Conservation (phyloP, 1,140 invertebrate species). For the Agraylea sexmaculata region DNA sequence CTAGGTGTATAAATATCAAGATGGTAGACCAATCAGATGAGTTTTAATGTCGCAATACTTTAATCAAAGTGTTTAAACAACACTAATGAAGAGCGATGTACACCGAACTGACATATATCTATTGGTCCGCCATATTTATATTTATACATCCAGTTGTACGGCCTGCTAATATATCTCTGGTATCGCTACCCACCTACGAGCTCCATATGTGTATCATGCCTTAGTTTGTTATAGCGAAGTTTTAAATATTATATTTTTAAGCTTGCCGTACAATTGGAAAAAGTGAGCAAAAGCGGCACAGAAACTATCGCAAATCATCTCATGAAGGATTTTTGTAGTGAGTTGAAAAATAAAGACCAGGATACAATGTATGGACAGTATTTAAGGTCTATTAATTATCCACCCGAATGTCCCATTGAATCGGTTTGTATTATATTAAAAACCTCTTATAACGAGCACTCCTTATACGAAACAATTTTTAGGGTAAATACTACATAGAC, state of each 20-base stretch:
- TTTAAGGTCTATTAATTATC: constrained; percentile 5
- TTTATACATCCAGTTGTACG: too few species aligned
- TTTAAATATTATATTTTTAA: constrained; percentile 5
- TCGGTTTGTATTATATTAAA: constrained; percentile 3
- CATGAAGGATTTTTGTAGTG: constrained; percentile 1
- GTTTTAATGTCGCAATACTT: too few species aligned
- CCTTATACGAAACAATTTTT: constrained; percentile 3
- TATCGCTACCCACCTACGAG: neutral
- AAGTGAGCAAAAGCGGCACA: neutral
- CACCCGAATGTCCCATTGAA: constrained; percentile 2
- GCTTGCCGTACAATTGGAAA: constrained; percentile 3
- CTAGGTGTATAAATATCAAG: too few species aligned
- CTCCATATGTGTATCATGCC: neutral
- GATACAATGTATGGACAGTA: neutral
- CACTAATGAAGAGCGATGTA: too few species aligned
- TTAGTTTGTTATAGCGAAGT: neutral
- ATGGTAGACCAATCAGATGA: too few species aligned
- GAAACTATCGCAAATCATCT: constrained; percentile 2
- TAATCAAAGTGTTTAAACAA: too few species aligned
- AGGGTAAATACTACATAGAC: constrained; percentile 5
- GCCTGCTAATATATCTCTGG: too few species aligned
- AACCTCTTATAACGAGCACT: neutral
- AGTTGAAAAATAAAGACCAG: constrained; percentile 1
- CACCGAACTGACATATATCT: too few species aligned
- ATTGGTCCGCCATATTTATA: too few species aligned